Conservation (phyloP, 2,888 invertebrate genomes). For the Alcis repandata region DNA sequence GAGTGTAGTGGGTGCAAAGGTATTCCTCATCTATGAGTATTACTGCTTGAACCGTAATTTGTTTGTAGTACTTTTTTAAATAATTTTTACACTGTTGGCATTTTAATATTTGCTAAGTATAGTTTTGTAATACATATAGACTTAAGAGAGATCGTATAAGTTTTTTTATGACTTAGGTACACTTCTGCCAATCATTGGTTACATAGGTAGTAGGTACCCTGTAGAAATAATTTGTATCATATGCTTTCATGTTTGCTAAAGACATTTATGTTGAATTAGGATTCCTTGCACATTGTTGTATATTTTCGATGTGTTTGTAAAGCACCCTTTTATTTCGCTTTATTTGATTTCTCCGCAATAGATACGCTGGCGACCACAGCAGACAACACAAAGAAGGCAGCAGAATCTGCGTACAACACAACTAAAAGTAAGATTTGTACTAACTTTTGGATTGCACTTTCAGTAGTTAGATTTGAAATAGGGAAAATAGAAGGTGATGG, state of each 20-base stretch:
- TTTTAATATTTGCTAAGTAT: not conserved
- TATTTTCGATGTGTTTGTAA: conserved; percentile 11
- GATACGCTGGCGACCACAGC: conserved; percentile 76
- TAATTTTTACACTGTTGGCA: not conserved
- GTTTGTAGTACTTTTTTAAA: not conserved
- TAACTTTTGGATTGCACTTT: not conserved
- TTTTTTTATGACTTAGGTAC: too few relatives aligned
- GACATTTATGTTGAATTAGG: too few relatives aligned
- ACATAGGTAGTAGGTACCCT: too few relatives aligned
- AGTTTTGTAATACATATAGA: not conserved
- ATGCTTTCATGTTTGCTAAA: too few relatives aligned
- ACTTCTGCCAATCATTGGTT: too few relatives aligned
- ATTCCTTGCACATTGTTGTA: not conserved
- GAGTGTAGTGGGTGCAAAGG: not conserved
- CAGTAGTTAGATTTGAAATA: conserved; percentile 8
- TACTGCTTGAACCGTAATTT: not conserved
- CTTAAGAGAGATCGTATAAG: too few relatives aligned
- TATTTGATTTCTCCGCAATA: conserved; percentile 50
- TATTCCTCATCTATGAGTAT: not conserved
- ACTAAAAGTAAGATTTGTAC: conserved; percentile 70
- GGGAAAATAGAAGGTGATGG: not conserved
- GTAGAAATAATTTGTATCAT: too few relatives aligned
- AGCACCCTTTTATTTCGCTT: conserved; percentile 34
- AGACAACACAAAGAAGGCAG: conserved; percentile 80
- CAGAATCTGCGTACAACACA: conserved; percentile 77